Evolutionary conservation across 2,888 invertebrate species (phyloP), one percentile per base, ranked within the genome.

Genomic region (Elmis aenea): DNA sequence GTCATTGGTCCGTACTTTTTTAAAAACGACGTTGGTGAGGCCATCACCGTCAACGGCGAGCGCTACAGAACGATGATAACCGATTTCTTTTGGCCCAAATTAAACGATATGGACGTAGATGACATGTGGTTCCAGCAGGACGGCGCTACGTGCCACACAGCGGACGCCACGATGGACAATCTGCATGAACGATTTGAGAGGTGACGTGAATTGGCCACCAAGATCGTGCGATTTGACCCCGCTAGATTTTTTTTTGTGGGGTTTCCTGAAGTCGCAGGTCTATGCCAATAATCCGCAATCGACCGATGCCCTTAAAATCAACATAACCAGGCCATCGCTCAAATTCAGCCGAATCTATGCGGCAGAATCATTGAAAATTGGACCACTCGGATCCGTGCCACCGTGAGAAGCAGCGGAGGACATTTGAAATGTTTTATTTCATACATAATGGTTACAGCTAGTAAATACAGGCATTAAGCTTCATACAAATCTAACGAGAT

Each of bases 301-400:
- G 16, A 55, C 44, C 33, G 50, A 45, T 43, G 51, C 46, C 45
- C 47, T 59, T 18, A 55, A 58, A 42, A n/a, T n/a, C n/a, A n/a
- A n/a, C n/a, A n/a, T n/a, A n/a, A n/a, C n/a, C 53, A 29, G 39
- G 47, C 46, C 50, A 55, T 56, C 43, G 50, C 37, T 52, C 50
- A 55, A 57, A 59, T 56, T 59, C 56, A 58, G 50, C 50, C 51
- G 29, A 51, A 58, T 58, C 25, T 51, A 55, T 58, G 54, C 53
- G 46, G 40, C 34, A 55, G 43, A 53, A 46, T 58, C 43, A 57
- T n/a, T n/a, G n/a, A n/a, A n/a, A n/a, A n/a, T n/a, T n/a, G n/a
- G n/a, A n/a, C n/a, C n/a, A n/a, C n/a, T 58, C 39, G 45, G 37
- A 46, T 46, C 46, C 39, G 52, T 51, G 14, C 48, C 13, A 39